Evolutionary conservation across 2,113 vertebrate genomes (phyloP).

Genomic region (Vireo altiloquus): DNA sequence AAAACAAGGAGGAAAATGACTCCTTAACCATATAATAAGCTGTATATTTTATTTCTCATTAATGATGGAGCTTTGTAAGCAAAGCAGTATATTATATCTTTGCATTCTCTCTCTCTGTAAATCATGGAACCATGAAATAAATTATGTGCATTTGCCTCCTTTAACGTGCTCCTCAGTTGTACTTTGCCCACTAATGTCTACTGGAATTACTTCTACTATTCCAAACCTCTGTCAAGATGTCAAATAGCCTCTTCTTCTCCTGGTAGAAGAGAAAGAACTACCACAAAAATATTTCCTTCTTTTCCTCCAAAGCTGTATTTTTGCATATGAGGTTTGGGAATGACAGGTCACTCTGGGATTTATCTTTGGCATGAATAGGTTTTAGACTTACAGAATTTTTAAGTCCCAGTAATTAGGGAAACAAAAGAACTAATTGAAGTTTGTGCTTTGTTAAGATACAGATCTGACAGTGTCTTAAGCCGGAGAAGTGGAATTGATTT

Average conservation of each 20-base stretch:
- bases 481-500: not conserved
- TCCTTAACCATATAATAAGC: not conserved
- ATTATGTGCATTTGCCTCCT: not conserved
- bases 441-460: not conserved
- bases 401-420: not conserved
- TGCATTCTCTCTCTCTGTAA: not conserved
- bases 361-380: not conserved
- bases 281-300: not conserved
- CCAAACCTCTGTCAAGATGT: not conserved
- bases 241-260: not conserved
- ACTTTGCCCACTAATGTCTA: not conserved
- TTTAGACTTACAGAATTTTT: not conserved
- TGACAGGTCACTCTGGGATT: not conserved
- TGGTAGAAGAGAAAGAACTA: not conserved
- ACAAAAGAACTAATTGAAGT: not conserved
- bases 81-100: not conserved
- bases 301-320: not conserved
- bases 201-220: not conserved
- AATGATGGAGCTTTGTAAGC: not conserved
- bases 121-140: not conserved
- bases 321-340: not conserved
- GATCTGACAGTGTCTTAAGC: not conserved
- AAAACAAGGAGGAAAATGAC: not conserved
- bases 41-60: not conserved
- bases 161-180: not conserved